Percentiles rank a stretch among this genome's conserved stretches.
phyloP scores from a whole-genome alignment of 2,888 invertebrate genomes.

The Hydriomena furcata region DNA sequence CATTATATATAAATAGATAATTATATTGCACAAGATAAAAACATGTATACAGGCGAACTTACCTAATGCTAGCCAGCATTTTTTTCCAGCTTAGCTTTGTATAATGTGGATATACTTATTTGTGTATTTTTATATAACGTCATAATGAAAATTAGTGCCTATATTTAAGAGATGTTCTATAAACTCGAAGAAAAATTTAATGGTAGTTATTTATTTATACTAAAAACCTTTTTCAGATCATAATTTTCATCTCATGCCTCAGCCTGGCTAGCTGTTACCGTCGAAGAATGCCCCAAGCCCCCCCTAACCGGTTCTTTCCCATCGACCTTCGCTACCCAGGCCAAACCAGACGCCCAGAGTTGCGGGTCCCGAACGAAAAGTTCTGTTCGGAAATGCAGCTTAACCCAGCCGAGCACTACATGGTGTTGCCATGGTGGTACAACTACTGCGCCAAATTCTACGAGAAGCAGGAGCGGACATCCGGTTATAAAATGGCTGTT shows the following conservation, averaged over 20 bases:
- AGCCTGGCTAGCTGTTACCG: background rate
- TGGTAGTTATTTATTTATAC: too few species aligned
- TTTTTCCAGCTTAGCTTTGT: too few species aligned
- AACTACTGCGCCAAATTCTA: slow-evolving; percentile 47
- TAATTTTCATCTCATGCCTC: slow-evolving; percentile 2
- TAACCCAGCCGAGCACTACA: slow-evolving; percentile 33
- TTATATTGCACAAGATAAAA: too few species aligned
- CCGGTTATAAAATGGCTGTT: slow-evolving; percentile 23
- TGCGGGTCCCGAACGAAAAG: slow-evolving; percentile 45
- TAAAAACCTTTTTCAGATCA: slow-evolving; percentile 5
- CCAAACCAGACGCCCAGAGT: slow-evolving; percentile 19
- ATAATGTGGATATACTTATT: too few species aligned
- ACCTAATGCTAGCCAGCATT: too few species aligned
- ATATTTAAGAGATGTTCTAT: too few species aligned
- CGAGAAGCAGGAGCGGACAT: slow-evolving; percentile 32
- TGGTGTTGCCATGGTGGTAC: slow-evolving; percentile 62
- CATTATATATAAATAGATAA: too few species aligned
- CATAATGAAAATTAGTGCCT: too few species aligned
- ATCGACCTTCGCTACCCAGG: slow-evolving; percentile 2
- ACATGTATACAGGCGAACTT: too few species aligned
- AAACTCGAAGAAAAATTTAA: too few species aligned
- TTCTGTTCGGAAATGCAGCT: slow-evolving; percentile 49
- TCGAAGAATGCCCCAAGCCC: background rate
- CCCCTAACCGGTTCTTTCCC: background rate
- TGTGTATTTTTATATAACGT: too few species aligned